Percentiles rank a stretch among this genome's conserved stretches.
Conservation (phyloP, 2,797 vertebrate species). For the Miichthys miiuy region DNA sequence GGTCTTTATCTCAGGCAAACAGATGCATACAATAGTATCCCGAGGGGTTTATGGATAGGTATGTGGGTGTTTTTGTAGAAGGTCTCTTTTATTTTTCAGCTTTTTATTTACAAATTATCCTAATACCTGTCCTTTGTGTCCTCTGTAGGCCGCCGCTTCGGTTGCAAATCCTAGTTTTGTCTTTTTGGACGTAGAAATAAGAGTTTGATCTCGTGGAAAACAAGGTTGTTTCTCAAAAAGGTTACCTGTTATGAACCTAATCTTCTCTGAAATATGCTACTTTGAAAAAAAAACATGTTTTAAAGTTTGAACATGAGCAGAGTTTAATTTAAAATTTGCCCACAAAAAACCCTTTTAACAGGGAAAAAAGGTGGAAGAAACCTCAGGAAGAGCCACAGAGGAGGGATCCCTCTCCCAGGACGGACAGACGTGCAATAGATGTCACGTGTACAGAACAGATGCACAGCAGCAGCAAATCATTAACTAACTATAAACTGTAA, state of each 20-base stretch:
- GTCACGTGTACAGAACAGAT: too few species aligned
- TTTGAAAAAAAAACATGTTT: too few species aligned
- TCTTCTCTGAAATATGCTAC: too few species aligned
- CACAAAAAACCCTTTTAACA: too few species aligned
- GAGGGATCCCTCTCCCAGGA: too few species aligned
- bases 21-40: constrained; percentile 74
- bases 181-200: constrained; percentile 7
- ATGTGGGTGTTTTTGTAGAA: constrained; percentile 71
- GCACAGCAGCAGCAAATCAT: too few species aligned
- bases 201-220: constrained; percentile 8
- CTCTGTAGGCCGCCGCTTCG: constrained; percentile 5
- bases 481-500: too few species aligned
- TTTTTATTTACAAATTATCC: constrained; percentile 66
- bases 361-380: too few species aligned
- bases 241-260: neutral
- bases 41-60: constrained; percentile 67
- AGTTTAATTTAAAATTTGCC: too few species aligned
- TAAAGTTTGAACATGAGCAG: too few species aligned
- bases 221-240: neutral
- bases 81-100: constrained; percentile 41
- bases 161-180: constrained; percentile 14
- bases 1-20: constrained; percentile 78
- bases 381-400: too few species aligned
- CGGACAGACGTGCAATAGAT: too few species aligned
- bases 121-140: constrained; percentile 53